A percentile compares a stretch with the other conserved stretches of the same genome.
Conservation (phyloP, 2,113 vertebrate species). For the Chloroceryle aenea region DNA sequence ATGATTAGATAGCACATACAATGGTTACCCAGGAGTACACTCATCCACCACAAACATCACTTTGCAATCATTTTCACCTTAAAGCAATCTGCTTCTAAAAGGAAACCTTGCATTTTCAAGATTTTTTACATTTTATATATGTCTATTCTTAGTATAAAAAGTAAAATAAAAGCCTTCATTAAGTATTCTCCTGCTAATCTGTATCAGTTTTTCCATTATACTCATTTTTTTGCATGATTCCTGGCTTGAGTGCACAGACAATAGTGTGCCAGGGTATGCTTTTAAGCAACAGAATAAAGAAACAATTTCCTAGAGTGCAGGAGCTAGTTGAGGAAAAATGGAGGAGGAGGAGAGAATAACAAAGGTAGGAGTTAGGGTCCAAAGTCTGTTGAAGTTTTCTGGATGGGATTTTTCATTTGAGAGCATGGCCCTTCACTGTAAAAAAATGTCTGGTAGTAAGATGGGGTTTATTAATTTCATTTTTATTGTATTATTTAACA, state of each 20-base stretch:
- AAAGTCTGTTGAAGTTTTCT: neutral
- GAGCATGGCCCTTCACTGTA: rapidly evolving
- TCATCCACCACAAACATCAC: neutral
- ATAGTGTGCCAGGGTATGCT: neutral
- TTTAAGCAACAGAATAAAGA: slow-evolving; percentile 48
- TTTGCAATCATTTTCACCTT: neutral
- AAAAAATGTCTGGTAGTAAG: neutral
- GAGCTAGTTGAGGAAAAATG: neutral
- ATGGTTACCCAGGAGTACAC: neutral
- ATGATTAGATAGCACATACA: slow-evolving; percentile 1
- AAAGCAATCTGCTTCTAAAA: neutral
- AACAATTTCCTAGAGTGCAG: slow-evolving; percentile 28
- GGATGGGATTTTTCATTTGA: neutral
- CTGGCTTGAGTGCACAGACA: neutral
- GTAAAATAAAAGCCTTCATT: slow-evolving; percentile 20
- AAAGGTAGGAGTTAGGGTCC: neutral
- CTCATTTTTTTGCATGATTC: neutral
- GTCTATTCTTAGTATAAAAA: neutral
- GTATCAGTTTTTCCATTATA: neutral
- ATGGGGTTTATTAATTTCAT: neutral
- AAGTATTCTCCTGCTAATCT: neutral
- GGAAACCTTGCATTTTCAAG: neutral
- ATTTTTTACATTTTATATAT: neutral
- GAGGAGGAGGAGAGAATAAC: neutral
- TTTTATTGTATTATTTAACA: neutral